Conservation (phyloP, 2,113 vertebrate genomes). For the Mesocricetus auratus region DNA sequence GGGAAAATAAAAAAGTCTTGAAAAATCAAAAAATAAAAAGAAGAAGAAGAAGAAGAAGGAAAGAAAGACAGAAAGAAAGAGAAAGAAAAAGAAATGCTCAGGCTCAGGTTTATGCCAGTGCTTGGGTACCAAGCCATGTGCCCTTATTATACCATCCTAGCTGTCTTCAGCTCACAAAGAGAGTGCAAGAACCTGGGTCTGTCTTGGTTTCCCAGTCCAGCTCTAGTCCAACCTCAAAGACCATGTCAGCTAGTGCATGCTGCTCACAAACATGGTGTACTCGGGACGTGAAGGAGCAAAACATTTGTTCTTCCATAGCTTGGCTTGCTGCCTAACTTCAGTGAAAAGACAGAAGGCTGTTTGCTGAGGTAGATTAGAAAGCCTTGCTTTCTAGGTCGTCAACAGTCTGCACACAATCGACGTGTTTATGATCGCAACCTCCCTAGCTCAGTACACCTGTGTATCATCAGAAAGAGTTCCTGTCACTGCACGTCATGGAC, state of each 20-base stretch:
- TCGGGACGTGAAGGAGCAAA: background rate
- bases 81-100: background rate
- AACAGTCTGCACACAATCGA: background rate
- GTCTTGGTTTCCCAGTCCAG: background rate
- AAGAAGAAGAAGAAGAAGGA: fast-evolving
- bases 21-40: too few relatives aligned
- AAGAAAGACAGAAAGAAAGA: background rate
- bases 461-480: fast-evolving
- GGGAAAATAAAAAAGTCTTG: too few relatives aligned
- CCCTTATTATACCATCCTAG: fast-evolving
- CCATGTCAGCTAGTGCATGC: background rate
- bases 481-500: background rate
- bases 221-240: background rate
- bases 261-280: too few relatives aligned
- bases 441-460: too few relatives aligned
- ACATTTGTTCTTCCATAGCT: background rate
- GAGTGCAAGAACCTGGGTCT: background rate
- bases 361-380: background rate
- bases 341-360: background rate
- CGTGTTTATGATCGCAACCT: background rate
- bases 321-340: background rate
- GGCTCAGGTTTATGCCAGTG: background rate
- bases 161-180: background rate
- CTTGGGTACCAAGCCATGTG: background rate
- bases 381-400: too few relatives aligned